phyloP scores from a whole-genome alignment of 2,113 vertebrate species.

The Tenebrosternarchus preto region DNA sequence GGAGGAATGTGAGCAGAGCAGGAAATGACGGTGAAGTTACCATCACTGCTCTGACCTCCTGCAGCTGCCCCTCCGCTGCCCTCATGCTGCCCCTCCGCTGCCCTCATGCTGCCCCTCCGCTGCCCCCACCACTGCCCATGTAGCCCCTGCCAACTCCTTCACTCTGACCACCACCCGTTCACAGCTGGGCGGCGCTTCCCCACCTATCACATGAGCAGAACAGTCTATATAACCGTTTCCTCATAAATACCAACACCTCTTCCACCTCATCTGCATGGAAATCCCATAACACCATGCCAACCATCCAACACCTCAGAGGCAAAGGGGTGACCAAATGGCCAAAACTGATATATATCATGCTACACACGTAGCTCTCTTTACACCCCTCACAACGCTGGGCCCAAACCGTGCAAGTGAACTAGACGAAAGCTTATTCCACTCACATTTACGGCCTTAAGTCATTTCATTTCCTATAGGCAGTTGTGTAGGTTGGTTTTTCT shows the following conservation, averaged over 20 bases:
- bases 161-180: background rate
- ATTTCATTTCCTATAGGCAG: background rate
- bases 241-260: too few relatives aligned
- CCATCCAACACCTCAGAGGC: too few relatives aligned
- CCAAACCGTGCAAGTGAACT: background rate
- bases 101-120: slow-evolving; percentile 21
- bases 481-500: too few relatives aligned
- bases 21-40: slow-evolving; percentile 48
- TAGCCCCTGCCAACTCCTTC: slow-evolving; percentile 22
- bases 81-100: slow-evolving; percentile 20
- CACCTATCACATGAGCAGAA: background rate
- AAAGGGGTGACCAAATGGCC: background rate
- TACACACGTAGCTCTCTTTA: too few relatives aligned
- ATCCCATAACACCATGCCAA: too few relatives aligned
- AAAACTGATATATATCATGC: background rate
- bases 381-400: too few relatives aligned
- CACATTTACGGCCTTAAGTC: too few relatives aligned
- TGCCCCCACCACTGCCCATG: too few relatives aligned
- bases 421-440: too few relatives aligned
- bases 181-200: background rate
- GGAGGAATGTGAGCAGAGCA: slow-evolving; percentile 40
- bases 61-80: slow-evolving; percentile 26
- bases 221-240: too few relatives aligned
- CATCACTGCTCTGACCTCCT: slow-evolving; percentile 22
- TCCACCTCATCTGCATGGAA: too few relatives aligned